These are phyloP conservation scores for Whitmania pigra DNA, from an alignment of 1,140 invertebrate species.

Conservation along the genomic window DNA sequence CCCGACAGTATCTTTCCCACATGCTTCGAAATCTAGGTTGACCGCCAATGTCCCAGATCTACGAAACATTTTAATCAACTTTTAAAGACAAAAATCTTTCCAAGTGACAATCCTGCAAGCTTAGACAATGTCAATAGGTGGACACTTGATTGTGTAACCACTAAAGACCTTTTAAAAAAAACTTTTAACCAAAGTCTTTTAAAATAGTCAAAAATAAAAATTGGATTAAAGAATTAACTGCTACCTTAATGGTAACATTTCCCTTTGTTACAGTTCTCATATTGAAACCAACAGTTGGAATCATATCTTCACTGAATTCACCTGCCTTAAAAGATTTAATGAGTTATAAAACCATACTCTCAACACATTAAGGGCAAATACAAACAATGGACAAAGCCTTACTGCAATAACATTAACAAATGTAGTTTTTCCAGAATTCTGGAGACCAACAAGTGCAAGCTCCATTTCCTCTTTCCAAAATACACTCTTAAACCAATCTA, in stretches of 20 bases:
- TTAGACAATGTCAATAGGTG: neutral
- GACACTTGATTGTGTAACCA: neutral
- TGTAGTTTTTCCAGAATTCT: conserved; percentile 98
- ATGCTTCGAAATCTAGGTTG: conserved; percentile 97
- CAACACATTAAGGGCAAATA: neutral
- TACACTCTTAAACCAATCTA: conserved; percentile 97
- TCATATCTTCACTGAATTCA: conserved; percentile 99
- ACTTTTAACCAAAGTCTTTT: neutral
- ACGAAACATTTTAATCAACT: conserved; percentile 24
- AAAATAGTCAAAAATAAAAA: neutral
- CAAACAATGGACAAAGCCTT: conserved; percentile 42
- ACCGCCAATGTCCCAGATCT: conserved; percentile 98
- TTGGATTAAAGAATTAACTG: neutral
- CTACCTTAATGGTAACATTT: conserved; percentile 91
- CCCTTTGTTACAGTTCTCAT: conserved; percentile 99
- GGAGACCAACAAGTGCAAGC: conserved; percentile 89
- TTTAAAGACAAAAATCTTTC: neutral
- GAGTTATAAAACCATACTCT: too few species aligned
- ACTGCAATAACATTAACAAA: conserved; percentile 99
- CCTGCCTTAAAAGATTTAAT: conserved; percentile 50
- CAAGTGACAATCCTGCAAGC: neutral
- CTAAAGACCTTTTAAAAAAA: neutral
- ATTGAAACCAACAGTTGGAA: conserved; percentile 98
- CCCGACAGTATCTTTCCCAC: conserved; percentile 99
- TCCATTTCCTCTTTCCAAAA: conserved; percentile 99